phyloP scores from a whole-genome alignment of 2,797 vertebrate genomes.

The Odontamblyopus rebecca region DNA sequence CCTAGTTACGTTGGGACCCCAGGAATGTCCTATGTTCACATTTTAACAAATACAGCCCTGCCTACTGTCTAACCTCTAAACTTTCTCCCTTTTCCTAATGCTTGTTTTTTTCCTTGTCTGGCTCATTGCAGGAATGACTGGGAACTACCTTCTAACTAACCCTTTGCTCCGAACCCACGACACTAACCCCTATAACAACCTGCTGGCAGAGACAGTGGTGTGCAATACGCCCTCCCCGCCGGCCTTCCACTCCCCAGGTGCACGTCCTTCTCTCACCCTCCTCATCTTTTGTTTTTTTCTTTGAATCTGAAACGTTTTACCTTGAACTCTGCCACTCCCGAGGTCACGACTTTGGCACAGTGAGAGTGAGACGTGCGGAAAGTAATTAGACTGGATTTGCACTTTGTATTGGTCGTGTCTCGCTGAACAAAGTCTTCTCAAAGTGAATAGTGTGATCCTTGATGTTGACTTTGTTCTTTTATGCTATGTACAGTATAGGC shows the following conservation, averaged over 20 bases:
- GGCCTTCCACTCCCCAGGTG: constrained; percentile 99
- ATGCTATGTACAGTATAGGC: neutral
- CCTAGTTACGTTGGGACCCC: neutral
- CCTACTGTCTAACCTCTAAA: constrained; percentile 27
- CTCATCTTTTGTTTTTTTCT: constrained; percentile 38
- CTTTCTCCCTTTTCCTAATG: constrained; percentile 46
- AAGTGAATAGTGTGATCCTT: constrained; percentile 27
- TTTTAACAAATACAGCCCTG: neutral
- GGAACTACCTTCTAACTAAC: constrained; percentile 99
- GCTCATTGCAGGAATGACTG: constrained; percentile 97
- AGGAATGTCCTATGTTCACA: neutral
- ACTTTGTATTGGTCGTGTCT: constrained; percentile 20
- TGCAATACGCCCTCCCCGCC: constrained; percentile 98
- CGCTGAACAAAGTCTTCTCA: constrained; percentile 4
- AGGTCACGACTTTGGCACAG: constrained; percentile 34
- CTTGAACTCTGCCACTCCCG: constrained; percentile 18
- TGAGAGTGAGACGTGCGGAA: constrained; percentile 31
- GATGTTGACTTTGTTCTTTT: constrained; percentile 7
- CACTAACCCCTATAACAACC: constrained; percentile 99
- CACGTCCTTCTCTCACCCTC: constrained; percentile 56
- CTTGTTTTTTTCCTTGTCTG: constrained; percentile 81
- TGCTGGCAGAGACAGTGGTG: constrained; percentile 99
- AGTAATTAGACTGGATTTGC: constrained; percentile 33
- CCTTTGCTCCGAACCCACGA: constrained; percentile 99
- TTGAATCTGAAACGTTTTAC: constrained; percentile 15